A percentile compares a stretch with the other conserved stretches of the same genome.
Evolutionary conservation across 2,113 vertebrate genomes (phyloP).

Genomic region (Neotoma lepida): DNA sequence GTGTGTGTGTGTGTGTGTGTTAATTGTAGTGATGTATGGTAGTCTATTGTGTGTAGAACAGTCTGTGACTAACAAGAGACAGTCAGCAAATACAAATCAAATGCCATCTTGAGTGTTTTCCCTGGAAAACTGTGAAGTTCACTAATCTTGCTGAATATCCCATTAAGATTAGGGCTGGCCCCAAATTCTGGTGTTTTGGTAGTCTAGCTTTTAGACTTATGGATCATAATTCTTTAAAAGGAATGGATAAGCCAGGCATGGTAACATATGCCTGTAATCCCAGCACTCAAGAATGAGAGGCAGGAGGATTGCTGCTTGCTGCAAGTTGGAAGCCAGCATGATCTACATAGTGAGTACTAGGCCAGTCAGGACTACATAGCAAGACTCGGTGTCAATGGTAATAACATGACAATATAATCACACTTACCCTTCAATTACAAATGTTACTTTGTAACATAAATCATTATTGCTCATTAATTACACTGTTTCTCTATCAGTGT

Average conservation of each 20-base stretch:
- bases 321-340: not conserved
- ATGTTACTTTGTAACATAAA: not conserved
- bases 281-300: not conserved
- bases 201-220: not conserved
- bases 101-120: not conserved
- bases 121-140: not conserved
- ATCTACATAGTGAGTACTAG: not conserved
- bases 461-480: not conserved
- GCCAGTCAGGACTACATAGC: not conserved
- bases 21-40: not conserved
- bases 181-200: not conserved
- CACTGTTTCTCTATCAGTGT: not conserved
- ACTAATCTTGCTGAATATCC: not conserved
- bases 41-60: not conserved
- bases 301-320: not conserved
- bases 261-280: not conserved
- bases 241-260: not conserved
- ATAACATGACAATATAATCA: not conserved
- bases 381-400: not conserved
- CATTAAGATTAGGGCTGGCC: not conserved
- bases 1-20: not conserved
- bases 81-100: conserved; percentile 4
- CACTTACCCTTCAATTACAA: not conserved
- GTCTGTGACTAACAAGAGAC: not conserved
- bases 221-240: not conserved